Evolutionary conservation across 2,888 invertebrate species (phyloP), one percentile per base, ranked within the genome.

Genomic region (Stenoptilia bipunctidactyla): DNA sequence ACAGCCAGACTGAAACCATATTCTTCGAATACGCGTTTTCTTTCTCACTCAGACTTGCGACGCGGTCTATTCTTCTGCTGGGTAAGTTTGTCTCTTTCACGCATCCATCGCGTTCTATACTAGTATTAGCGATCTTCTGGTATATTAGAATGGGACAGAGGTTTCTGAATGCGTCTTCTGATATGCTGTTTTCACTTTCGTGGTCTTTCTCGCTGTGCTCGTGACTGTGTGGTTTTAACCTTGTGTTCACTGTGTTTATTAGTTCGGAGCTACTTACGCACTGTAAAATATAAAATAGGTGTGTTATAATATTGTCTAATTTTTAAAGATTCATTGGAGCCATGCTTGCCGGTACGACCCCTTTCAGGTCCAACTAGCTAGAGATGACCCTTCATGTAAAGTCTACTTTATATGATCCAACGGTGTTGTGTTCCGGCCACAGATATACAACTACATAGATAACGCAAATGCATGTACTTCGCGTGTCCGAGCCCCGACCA

Each of bases 1-100:
- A 96, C 8, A 93, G 58, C 96, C 96, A 97, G 4, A 93, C 94
- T 73, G 70, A 56, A 30, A 61, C 69, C 61, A 74, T 76, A 43
- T 76, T 74, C 20, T 20, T 20, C 20, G 20, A 20, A 20, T 20
- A 20, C 4, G 20, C 20, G 41, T 73, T 75, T 0, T 56, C 45
- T 15, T 67, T 61, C 0, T 66, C 69, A 14, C 54, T 14, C 45
- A 42, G 1, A 47, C 50, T 13, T 39, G 42, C 39, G 49, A 30
- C 65, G 57, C 42, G 67, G 27, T 30, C 15, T 15, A 33, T n/a
- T 12, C 15, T 4, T 30, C 38, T 38, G 51, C 9, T 45, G 45
- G 51, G 45, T 52, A 62, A 46, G 34, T 55, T 61, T 0, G 53
- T 48, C 34, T 76, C 72, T 47, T 75, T 75, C 3, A 90, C 70